phyloP scores from a whole-genome alignment of 2,888 invertebrate genomes.

The Meliscaeva auricollis region DNA sequence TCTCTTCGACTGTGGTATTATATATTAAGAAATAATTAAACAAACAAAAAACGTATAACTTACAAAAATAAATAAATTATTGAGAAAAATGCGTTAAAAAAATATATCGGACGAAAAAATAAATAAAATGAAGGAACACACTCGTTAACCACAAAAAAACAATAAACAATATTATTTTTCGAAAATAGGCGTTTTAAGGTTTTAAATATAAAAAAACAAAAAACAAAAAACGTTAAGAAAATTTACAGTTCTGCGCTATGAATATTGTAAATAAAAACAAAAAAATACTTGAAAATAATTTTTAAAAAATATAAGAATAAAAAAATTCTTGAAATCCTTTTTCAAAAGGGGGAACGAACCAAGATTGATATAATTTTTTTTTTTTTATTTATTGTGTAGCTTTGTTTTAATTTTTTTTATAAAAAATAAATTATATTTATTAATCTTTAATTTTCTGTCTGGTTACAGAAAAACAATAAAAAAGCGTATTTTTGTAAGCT shows the following conservation, averaged over 20 bases:
- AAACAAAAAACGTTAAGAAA: conserved; percentile 27
- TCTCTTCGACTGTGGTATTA: conserved; percentile 84
- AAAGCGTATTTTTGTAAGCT: too few species aligned
- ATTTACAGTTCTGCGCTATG: conserved; percentile 70
- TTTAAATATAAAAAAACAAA: conserved; percentile 25
- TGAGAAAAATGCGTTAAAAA: conserved; percentile 29
- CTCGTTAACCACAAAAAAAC: conserved; percentile 60
- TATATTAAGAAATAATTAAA: conserved; percentile 81
- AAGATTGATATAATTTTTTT: not conserved
- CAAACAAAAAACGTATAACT: conserved; percentile 21
- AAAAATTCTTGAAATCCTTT: conserved; percentile 22
- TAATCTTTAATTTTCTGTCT: too few species aligned
- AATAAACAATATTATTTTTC: conserved; percentile 57
- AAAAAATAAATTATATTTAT: not conserved
- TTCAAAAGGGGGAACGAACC: conserved; percentile 20
- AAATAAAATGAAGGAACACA: conserved; percentile 44
- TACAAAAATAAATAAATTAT: conserved; percentile 33
- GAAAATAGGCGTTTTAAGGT: conserved; percentile 68
- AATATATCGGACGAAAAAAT: conserved; percentile 54
- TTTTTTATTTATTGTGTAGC: not conserved
- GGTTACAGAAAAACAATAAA: too few species aligned
- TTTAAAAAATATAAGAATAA: not conserved
- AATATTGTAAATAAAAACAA: conserved; percentile 64
- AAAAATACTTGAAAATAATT: conserved; percentile 3
- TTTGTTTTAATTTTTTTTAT: not conserved